phyloP scores from a whole-genome alignment of 2,888 invertebrate genomes.

The Sphaeridia pumilis region DNA sequence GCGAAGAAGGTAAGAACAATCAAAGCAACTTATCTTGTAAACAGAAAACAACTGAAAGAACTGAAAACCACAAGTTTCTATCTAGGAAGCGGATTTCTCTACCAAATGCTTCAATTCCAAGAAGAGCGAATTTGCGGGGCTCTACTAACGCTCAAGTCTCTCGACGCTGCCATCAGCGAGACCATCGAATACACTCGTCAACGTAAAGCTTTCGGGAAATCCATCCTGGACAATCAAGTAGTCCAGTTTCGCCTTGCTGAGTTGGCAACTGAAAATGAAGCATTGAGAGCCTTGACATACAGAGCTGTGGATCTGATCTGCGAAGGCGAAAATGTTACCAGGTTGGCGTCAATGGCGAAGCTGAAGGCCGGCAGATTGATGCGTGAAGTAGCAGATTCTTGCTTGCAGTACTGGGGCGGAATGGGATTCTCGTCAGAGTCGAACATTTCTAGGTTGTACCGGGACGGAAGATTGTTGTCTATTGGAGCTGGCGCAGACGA shows the following conservation, averaged over 20 bases:
- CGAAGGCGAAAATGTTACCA: conserved; percentile 42
- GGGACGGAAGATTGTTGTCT: conserved; percentile 44
- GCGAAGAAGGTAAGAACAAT: conserved; percentile 37
- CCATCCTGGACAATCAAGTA: conserved; percentile 41
- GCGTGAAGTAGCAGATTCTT: conserved; percentile 44
- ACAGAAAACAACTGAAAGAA: no score
- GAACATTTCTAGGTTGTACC: conserved; percentile 38
- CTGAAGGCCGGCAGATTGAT: conserved; percentile 45
- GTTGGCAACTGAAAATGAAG: conserved; percentile 45
- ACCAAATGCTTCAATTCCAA: conserved; percentile 45
- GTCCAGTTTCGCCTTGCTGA: conserved; percentile 47
- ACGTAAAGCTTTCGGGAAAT: conserved; percentile 43
- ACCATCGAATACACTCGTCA: conserved; percentile 44
- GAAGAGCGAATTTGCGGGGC: conserved; percentile 44
- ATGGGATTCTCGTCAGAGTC: conserved; percentile 46
- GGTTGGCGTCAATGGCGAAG: conserved; percentile 47
- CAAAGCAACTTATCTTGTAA: neutral
- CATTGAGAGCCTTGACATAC: conserved; percentile 43
- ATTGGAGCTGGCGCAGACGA: conserved; percentile 50
- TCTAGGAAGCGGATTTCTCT: conserved; percentile 44
- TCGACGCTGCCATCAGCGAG: conserved; percentile 22
- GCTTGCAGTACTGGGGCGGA: conserved; percentile 49
- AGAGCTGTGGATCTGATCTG: conserved; percentile 38
- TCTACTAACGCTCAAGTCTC: conserved; percentile 31
- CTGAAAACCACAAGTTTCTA: neutral